A percentile compares a stretch with the other conserved stretches of the same genome.
Conservation (phyloP, 2,113 vertebrate genomes). For the Eudyptes chrysolophus region DNA sequence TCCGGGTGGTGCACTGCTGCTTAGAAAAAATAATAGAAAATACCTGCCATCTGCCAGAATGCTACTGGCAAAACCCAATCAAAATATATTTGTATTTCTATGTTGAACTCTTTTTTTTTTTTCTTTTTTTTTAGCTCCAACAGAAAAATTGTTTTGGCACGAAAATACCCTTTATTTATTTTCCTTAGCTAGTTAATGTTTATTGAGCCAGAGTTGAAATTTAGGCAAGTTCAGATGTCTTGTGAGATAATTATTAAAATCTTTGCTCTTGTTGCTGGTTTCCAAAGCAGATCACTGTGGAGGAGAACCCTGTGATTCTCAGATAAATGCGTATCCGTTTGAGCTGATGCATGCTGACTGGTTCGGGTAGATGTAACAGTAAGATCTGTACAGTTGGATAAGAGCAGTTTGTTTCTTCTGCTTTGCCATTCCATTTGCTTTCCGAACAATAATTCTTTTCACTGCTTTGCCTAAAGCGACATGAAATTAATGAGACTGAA, state of each 20-base stretch:
- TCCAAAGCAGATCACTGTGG: not conserved
- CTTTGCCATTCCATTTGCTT: not conserved
- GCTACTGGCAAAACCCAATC: not conserved
- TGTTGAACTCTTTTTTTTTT: not conserved
- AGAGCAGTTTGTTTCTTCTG: not conserved
- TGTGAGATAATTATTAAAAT: not conserved
- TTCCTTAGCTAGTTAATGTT: not conserved
- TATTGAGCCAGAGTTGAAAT: not conserved
- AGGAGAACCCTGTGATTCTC: not conserved
- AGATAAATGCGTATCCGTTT: not conserved
- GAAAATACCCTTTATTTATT: not conserved
- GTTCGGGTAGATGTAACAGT: not conserved
- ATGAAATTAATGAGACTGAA: not conserved
- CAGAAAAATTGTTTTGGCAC: not conserved
- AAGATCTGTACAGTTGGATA: not conserved
- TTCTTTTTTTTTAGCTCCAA: not conserved
- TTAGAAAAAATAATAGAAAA: not conserved
- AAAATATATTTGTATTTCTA: not conserved
- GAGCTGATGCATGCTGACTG: not conserved
- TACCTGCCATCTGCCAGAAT: not conserved
- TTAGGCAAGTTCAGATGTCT: not conserved
- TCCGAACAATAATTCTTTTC: not conserved
- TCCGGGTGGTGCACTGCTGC: not conserved
- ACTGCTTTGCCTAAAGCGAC: not conserved
- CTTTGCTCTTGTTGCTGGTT: not conserved